These are phyloP conservation scores for Leptodactylus fuscus DNA, from an alignment of 2,113 vertebrate genomes.

Conservation along the genomic window DNA sequence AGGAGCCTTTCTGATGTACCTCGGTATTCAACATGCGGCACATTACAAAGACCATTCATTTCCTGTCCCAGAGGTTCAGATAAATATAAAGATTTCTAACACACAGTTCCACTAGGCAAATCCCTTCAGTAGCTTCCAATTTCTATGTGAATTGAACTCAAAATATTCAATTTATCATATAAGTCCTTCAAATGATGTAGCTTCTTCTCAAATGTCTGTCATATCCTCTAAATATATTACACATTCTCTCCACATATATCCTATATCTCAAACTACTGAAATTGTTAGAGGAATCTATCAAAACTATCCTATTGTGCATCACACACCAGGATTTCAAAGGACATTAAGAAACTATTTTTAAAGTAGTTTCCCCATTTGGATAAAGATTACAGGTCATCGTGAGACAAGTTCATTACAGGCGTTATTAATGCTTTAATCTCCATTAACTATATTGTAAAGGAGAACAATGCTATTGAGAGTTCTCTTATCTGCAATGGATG, in stretches of 20 bases:
- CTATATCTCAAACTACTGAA: not conserved
- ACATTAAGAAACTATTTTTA: not conserved
- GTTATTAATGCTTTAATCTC: not conserved
- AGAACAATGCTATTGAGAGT: no score
- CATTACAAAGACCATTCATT: conserved; percentile 40
- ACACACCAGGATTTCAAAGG: not conserved
- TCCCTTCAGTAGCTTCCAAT: conserved; percentile 41
- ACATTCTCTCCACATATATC: conserved; percentile 15
- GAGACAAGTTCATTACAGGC: not conserved
- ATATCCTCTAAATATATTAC: conserved; percentile 14
- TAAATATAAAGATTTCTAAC: conserved; percentile 37
- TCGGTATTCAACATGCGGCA: not conserved
- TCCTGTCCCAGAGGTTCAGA: conserved; percentile 25
- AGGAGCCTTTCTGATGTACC: not conserved
- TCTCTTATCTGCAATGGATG: no score
- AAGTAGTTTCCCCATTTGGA: not conserved
- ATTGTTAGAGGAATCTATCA: not conserved
- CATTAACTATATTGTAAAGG: not conserved
- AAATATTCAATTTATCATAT: conserved; percentile 49
- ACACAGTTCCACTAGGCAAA: conserved; percentile 17
- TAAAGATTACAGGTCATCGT: not conserved
- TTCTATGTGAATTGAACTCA: conserved; percentile 23
- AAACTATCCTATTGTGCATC: not conserved
- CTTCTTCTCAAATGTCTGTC: conserved; percentile 13
- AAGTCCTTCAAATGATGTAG: conserved; percentile 36